Percentiles rank a stretch among this genome's conserved stretches.
phyloP scores from a whole-genome alignment of 2,113 vertebrate genomes.

The Romanogobio albipinnatus region DNA sequence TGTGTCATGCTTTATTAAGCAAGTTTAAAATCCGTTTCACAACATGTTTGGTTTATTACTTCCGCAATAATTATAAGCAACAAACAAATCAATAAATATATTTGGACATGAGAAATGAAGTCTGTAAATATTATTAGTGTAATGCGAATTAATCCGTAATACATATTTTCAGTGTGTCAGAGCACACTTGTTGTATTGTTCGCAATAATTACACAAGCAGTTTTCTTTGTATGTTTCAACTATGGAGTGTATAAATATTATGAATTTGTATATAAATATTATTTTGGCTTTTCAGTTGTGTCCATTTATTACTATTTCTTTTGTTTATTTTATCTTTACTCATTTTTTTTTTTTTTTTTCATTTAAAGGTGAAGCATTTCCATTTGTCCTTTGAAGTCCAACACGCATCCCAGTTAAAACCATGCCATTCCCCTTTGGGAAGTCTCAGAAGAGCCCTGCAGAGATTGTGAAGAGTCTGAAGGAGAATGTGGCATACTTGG shows the following conservation, averaged over 20 bases:
- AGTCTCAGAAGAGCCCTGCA: constrained; percentile 81
- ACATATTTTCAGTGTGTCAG: background rate
- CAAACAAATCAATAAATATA: background rate
- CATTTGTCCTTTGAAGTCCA: constrained; percentile 3
- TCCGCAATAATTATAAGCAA: background rate
- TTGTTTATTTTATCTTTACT: background rate
- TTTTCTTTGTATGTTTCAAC: background rate
- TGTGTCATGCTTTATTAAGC: background rate
- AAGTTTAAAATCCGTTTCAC: background rate
- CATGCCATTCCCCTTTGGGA: constrained; percentile 83
- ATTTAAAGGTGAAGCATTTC: constrained; percentile 41
- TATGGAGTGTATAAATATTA: background rate
- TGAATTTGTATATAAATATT: too few relatives aligned
- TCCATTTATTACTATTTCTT: background rate
- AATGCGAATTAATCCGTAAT: background rate
- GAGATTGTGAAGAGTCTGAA: constrained; percentile 80
- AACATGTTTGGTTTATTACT: background rate
- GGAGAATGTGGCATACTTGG: constrained; percentile 77
- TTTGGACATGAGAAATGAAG: background rate
- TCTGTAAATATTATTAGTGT: background rate
- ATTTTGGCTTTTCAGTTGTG: background rate
- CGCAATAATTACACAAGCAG: too few relatives aligned
- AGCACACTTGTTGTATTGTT: background rate
- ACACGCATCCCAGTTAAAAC: constrained; percentile 41
- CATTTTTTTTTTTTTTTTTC: background rate